A percentile compares a stretch with the other conserved stretches of the same genome.
phyloP scores from a whole-genome alignment of 2,888 invertebrate genomes.

The Neoascia interrupta region DNA sequence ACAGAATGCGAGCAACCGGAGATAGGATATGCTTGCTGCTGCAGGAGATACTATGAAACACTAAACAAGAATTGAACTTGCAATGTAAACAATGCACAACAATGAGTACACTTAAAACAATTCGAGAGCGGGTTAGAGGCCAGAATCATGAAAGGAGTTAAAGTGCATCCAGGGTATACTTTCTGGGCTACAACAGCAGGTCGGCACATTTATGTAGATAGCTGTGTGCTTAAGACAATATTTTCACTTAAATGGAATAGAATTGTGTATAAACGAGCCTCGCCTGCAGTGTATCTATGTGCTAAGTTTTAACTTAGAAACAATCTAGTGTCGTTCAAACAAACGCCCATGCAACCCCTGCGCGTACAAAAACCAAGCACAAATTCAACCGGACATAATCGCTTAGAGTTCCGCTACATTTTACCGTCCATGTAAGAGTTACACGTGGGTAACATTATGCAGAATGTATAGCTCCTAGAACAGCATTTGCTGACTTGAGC shows the following conservation, averaged over 20 bases:
- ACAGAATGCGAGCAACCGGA: constrained; percentile 32
- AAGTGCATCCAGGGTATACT: constrained; percentile 22
- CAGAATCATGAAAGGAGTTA: constrained; percentile 29
- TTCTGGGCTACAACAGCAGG: not conserved
- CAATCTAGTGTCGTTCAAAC: constrained; percentile 13
- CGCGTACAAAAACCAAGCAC: not conserved
- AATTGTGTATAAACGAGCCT: too few species aligned
- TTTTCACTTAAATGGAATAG: not conserved
- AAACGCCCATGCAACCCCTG: not conserved
- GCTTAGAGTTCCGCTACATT: too few species aligned
- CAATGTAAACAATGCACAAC: constrained; percentile 62
- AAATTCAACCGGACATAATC: constrained; percentile 18
- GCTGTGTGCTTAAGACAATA: not conserved
- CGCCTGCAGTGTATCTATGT: too few species aligned
- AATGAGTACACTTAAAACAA: constrained; percentile 68
- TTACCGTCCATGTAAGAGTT: too few species aligned
- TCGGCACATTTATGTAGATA: not conserved
- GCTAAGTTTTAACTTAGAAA: constrained; percentile 16
- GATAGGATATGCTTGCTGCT: constrained; percentile 41
- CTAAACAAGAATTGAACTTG: constrained; percentile 65
- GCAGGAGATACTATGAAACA: constrained; percentile 55
- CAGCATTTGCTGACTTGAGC: constrained; percentile 17
- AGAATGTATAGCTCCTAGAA: too few species aligned
- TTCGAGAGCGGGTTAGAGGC: constrained; percentile 60
- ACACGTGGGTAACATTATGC: constrained; percentile 32